Conservation (phyloP, 2,113 vertebrate genomes). For the Podocnemis expansa region DNA sequence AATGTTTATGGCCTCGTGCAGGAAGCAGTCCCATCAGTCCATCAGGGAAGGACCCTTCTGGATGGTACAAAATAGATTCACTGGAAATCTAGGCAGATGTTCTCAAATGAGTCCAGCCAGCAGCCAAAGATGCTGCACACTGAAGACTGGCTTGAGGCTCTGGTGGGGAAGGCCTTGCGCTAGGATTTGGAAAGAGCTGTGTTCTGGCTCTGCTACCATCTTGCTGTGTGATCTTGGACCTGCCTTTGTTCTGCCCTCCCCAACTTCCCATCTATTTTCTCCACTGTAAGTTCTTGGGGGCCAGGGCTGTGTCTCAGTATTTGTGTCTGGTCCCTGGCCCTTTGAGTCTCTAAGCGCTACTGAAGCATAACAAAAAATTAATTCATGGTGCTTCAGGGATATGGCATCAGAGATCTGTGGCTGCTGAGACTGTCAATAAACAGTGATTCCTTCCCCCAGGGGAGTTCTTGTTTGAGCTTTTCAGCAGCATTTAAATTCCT, state of each 20-base stretch:
- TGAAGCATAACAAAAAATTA: background rate
- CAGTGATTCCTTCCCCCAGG: background rate
- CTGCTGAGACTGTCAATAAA: background rate
- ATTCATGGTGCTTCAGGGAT: background rate
- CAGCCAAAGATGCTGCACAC: too few relatives aligned
- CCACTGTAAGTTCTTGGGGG: too few relatives aligned
- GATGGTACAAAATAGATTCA: background rate
- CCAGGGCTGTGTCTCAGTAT: background rate
- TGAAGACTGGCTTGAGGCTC: background rate
- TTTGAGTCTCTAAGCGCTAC: background rate
- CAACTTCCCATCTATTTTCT: background rate
- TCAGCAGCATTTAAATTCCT: background rate
- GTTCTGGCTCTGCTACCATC: background rate
- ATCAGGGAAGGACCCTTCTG: background rate
- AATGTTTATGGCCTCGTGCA: background rate
- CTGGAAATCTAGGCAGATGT: background rate
- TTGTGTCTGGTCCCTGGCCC: background rate
- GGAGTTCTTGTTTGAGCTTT: background rate
- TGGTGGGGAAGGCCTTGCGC: background rate
- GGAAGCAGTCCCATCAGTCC: background rate
- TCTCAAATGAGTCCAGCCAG: background rate
- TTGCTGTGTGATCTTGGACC: background rate
- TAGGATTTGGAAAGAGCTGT: background rate
- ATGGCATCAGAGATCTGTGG: background rate
- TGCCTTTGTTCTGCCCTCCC: background rate